Evolutionary conservation across 1,140 invertebrate species (phyloP).

Genomic region (Pogonognathellus flavescens): DNA sequence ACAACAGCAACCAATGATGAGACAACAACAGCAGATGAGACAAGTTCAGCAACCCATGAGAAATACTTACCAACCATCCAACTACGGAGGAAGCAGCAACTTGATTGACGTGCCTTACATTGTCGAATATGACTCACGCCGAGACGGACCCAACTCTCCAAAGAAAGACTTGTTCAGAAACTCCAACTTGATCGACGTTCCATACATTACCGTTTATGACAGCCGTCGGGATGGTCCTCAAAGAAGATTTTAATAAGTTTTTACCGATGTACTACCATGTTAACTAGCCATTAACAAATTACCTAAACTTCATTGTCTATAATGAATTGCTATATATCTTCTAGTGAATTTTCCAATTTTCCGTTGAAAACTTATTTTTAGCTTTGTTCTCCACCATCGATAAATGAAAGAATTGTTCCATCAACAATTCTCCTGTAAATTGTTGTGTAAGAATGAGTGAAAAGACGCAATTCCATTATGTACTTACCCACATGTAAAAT

Average conservation of each 20-base stretch:
- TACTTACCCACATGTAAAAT: neutral
- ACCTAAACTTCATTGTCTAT: neutral
- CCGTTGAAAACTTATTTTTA: too few relatives aligned
- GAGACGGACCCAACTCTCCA: slow-evolving; percentile 26
- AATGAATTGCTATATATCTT: too few relatives aligned
- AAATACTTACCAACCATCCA: slow-evolving; percentile 11
- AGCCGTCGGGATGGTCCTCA: neutral
- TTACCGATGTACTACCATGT: neutral
- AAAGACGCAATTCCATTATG: neutral
- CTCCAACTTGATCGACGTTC: neutral
- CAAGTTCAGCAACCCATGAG: neutral
- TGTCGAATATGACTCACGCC: slow-evolving; percentile 6
- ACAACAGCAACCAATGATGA: slow-evolving; percentile 19
- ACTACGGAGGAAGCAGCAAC: slow-evolving; percentile 9
- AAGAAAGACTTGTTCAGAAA: slow-evolving; percentile 25
- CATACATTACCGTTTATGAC: slow-evolving; percentile 18
- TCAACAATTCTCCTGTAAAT: too few relatives aligned
- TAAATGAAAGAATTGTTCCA: too few relatives aligned
- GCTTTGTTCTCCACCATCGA: too few relatives aligned
- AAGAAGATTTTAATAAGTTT: neutral
- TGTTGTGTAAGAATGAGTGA: too few relatives aligned
- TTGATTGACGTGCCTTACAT: slow-evolving; percentile 20
- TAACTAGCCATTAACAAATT: neutral
- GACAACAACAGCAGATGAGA: neutral
- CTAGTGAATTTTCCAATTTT: too few relatives aligned